Evolutionary conservation across 2,797 vertebrate genomes (phyloP), one percentile per base, ranked within the genome.

Genomic region (Pseudochirops corinnae): DNA sequence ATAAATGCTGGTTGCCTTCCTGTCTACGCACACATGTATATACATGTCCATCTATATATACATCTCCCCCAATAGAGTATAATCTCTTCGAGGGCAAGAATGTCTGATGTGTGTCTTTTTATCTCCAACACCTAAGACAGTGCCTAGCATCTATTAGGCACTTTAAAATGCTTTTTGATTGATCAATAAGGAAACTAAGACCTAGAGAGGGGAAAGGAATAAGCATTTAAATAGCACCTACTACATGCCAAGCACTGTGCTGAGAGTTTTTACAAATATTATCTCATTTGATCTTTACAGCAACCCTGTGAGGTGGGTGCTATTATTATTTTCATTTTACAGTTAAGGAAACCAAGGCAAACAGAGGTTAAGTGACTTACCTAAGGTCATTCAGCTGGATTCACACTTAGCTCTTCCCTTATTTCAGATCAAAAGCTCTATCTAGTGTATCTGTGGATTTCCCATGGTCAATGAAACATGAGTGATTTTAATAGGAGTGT

Each of bases 11-110:
- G 60, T 62, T 62, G 60, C 60, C 60, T 62, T 33, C 60, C 60
- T 62, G 12, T 12, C 60, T 62, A 33, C 13, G 29, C 29, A 62
- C 31, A 33, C 60, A 62, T 5, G 29, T 33, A 31, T 62, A 62
- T 14, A 62, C 60, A 62, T 62, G 31, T 62, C 60, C 24, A 13
- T 62, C 31, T 62, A 33, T 33, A 62, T 12, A 62, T 29, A 58
- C 29, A 28, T 62, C 60, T 62, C 29, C 60, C 31, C 29, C 28
- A 31, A 62, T 62, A 62, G 24, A 62, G 31, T 62, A 62, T 29
- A 31, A 60, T 93, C 94, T 95, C 95, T 96, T 13, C 92, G 95
- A 94, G 52, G 4, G 24, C 29, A 0, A 95, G 93, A 74, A 55
- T 52, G 92, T 52, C 58, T 18, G 3, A 0, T 95, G 31, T 96